Evolutionary conservation across 2,113 vertebrate species (phyloP).

Genomic region (Podocnemis expansa): DNA sequence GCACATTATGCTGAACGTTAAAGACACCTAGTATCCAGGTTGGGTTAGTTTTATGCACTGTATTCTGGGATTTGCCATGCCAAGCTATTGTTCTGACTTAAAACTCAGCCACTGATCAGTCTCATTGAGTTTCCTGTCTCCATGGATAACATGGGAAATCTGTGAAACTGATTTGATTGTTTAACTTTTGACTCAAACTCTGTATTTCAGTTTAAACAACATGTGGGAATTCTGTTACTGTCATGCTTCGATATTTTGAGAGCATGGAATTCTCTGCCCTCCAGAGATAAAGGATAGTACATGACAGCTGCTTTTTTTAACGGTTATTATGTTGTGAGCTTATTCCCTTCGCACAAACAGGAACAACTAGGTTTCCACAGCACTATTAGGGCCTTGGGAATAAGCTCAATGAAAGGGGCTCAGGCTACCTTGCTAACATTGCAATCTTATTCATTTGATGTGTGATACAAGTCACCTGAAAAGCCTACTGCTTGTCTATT

Average conservation of each 20-base stretch:
- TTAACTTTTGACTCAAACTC: accelerated
- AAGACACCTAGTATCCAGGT: neutral
- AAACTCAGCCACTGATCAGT: neutral
- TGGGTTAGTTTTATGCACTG: neutral
- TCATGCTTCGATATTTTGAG: accelerated
- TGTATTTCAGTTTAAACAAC: neutral
- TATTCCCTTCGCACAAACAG: neutral
- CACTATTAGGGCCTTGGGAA: neutral
- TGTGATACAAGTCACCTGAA: neutral
- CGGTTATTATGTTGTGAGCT: accelerated
- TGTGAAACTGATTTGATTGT: neutral
- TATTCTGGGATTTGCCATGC: neutral
- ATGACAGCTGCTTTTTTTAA: neutral
- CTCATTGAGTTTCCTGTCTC: accelerated
- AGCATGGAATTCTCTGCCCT: accelerated
- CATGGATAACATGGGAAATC: neutral
- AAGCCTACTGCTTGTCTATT: accelerated
- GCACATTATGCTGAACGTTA: accelerated
- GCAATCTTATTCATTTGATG: neutral
- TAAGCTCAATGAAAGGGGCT: accelerated
- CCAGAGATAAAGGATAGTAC: accelerated
- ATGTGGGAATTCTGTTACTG: neutral
- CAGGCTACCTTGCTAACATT: neutral
- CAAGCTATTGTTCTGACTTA: neutral
- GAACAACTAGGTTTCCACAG: neutral